These are phyloP conservation scores for Myopa testacea DNA, from an alignment of 2,888 invertebrate genomes.

Conservation along the genomic window DNA sequence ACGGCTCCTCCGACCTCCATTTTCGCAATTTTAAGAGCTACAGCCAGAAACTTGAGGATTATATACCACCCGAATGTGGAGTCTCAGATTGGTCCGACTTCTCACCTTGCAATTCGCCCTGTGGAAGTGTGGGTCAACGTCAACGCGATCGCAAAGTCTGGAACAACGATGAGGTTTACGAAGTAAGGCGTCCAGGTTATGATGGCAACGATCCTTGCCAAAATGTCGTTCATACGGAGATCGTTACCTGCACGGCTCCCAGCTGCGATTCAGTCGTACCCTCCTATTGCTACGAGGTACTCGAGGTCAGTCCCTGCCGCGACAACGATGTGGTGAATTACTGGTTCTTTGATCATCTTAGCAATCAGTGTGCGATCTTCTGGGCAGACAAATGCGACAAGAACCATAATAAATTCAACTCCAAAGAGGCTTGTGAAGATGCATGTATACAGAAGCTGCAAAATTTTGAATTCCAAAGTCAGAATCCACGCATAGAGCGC, in stretches of 20 bases:
- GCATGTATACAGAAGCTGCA: conserved; percentile 70
- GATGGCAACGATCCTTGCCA: conserved; percentile 62
- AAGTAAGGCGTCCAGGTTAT: conserved; percentile 54
- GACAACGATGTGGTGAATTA: conserved; percentile 79
- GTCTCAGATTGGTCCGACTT: conserved; percentile 82
- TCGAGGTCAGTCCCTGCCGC: conserved; percentile 80
- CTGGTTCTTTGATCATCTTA: conserved; percentile 85
- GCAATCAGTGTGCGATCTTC: conserved; percentile 83
- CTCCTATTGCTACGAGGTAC: conserved; percentile 58
- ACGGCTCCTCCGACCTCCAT: conserved; percentile 43
- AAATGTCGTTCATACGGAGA: conserved; percentile 60
- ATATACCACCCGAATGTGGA: conserved; percentile 71
- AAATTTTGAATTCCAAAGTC: conserved; percentile 56
- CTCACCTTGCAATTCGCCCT: conserved; percentile 83
- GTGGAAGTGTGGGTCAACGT: conserved; percentile 78
- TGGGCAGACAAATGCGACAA: conserved; percentile 88
- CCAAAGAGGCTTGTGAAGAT: conserved; percentile 76
- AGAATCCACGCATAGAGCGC: conserved; percentile 53
- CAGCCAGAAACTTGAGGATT: conserved; percentile 60
- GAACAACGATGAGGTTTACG: conserved; percentile 63
- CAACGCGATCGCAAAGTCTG: conserved; percentile 69
- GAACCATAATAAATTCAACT: conserved; percentile 88
- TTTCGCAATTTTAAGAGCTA: conserved; percentile 59
- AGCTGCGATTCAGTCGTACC: conserved; percentile 62
- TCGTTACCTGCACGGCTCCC: conserved; percentile 62